These are phyloP conservation scores for Caenorhabditis brenneri DNA, from an alignment of 1,140 invertebrate genomes.

Conservation along the genomic window DNA sequence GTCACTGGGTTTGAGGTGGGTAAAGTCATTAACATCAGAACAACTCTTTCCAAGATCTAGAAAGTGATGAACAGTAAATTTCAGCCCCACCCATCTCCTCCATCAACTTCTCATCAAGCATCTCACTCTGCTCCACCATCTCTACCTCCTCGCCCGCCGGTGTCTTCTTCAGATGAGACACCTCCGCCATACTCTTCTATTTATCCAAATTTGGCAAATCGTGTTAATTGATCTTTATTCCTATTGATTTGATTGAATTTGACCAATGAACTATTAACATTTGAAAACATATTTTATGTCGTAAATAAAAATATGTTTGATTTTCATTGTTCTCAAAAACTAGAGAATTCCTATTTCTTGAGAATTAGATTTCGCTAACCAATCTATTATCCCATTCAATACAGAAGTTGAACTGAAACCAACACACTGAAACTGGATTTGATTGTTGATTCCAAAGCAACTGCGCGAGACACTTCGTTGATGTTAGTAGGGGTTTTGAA, in stretches of 20 bases:
- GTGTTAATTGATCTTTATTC: neutral
- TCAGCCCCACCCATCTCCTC: neutral
- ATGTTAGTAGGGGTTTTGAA: no score
- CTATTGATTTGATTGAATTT: neutral
- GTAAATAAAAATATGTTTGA: no score
- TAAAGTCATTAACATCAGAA: neutral
- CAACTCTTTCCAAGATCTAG: no score
- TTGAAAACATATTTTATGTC: no score
- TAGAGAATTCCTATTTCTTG: neutral
- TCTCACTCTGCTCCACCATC: neutral
- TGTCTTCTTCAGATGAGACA: constrained; percentile 4
- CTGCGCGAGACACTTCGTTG: no score
- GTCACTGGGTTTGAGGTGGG: neutral
- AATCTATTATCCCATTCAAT: no score
- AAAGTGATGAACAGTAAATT: neutral
- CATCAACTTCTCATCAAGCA: neutral
- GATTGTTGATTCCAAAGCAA: no score
- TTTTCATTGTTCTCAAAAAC: neutral
- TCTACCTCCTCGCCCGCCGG: neutral
- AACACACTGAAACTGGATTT: no score
- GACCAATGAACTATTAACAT: neutral
- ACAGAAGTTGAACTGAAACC: no score
- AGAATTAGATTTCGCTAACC: no score
- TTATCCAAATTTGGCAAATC: neutral
- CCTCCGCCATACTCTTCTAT: neutral